phyloP scores from a whole-genome alignment of 2,888 invertebrate species.

The Acanthosoma haemorrhoidale region DNA sequence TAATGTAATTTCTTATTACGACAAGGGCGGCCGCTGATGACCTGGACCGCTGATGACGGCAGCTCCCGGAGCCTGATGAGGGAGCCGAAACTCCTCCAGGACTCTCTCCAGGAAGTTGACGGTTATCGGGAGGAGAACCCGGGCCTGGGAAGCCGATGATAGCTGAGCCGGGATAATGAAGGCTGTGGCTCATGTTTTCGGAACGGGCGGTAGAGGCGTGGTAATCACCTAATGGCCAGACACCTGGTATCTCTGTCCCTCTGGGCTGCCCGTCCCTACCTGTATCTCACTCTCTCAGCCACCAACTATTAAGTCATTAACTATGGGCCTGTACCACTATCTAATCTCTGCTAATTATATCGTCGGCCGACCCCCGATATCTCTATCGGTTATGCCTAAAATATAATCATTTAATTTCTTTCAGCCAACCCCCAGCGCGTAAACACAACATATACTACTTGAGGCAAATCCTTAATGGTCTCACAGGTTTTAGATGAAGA shows the following conservation, averaged over 20 bases:
- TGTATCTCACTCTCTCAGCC: background rate
- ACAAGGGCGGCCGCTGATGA: background rate
- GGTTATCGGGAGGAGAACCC: background rate
- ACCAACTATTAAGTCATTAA: constrained; percentile 16
- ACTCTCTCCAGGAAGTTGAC: constrained; percentile 5
- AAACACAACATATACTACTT: no score
- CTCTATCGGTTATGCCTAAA: background rate
- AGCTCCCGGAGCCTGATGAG: background rate
- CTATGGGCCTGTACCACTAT: constrained; percentile 7
- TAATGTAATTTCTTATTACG: no score
- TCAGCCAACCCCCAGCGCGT: no score
- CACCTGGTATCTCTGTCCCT: background rate
- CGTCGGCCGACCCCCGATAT: constrained; percentile 3
- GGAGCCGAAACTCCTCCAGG: no score
- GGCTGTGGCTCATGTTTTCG: constrained; percentile 11
- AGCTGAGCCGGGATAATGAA: constrained; percentile 4
- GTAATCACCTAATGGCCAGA: constrained; percentile 3
- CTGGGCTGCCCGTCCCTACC: background rate
- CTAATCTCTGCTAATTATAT: constrained; percentile 22
- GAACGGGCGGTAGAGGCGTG: constrained; percentile 19
- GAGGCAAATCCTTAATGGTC: no score
- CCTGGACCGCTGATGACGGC: background rate
- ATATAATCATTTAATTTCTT: background rate
- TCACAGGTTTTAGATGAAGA: no score
- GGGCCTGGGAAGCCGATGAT: background rate